A percentile compares a stretch with the other conserved stretches of the same genome.
phyloP scores from a whole-genome alignment of 2,113 vertebrate genomes.

The Bos indicus region DNA sequence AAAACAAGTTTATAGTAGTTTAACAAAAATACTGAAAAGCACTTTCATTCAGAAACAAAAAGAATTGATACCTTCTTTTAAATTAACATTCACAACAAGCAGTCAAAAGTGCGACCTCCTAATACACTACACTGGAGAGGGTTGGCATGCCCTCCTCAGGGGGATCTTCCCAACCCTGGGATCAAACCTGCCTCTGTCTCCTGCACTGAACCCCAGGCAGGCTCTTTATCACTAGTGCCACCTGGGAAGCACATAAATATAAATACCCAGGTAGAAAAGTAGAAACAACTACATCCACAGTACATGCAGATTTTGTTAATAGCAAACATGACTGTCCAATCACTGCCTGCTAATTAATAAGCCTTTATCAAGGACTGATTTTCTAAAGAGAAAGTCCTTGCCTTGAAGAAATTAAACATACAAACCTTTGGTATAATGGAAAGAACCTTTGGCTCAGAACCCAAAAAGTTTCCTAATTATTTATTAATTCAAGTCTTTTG shows the following conservation, averaged over 20 bases:
- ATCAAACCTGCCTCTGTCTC: neutral
- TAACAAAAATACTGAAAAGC: constrained; percentile 15
- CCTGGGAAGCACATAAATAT: neutral
- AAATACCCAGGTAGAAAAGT: constrained; percentile 2
- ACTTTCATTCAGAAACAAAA: constrained; percentile 40
- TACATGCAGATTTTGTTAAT: neutral
- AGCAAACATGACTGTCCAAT: constrained; percentile 1
- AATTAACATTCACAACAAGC: constrained; percentile 14
- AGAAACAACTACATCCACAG: neutral
- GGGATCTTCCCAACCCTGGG: neutral
- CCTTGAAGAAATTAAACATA: constrained; percentile 30
- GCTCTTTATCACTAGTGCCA: neutral
- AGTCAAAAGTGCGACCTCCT: neutral
- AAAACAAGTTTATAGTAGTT: neutral
- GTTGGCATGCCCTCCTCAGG: neutral
- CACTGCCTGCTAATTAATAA: constrained; percentile 24
- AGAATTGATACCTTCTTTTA: constrained; percentile 10
- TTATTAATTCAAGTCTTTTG: neutral
- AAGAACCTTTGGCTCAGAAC: neutral
- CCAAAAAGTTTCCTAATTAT: neutral
- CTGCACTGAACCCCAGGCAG: neutral
- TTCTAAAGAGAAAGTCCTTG: neutral
- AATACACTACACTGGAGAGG: neutral
- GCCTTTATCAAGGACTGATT: neutral
- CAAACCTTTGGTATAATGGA: neutral